Conservation (phyloP, 2,888 invertebrate genomes). For the Drosophila melanosoma region DNA sequence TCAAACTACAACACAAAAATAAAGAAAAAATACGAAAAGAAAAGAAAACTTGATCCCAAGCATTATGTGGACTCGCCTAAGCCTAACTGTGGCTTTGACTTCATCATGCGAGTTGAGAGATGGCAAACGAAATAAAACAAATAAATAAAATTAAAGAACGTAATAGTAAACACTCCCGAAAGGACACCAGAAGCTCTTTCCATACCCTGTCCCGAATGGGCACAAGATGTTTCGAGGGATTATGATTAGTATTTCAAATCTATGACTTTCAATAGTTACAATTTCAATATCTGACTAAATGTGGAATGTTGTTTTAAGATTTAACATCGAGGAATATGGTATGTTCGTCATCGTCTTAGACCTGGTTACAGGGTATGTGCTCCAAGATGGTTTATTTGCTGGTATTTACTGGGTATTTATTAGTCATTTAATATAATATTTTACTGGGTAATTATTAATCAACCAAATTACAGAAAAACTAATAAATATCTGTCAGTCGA, state of each 20-base stretch:
- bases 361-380: background rate
- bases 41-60: conserved; percentile 27
- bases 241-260: background rate
- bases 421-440: background rate
- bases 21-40: background rate
- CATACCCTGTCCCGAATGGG: conserved; percentile 10
- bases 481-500: background rate
- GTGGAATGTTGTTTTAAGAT: too few species aligned
- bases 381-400: background rate
- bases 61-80: conserved; percentile 36
- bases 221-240: background rate
- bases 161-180: conserved; percentile 38
- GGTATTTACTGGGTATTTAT: background rate
- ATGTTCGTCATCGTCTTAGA: too few species aligned
- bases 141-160: conserved; percentile 58
- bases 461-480: background rate
- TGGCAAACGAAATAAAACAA: conserved; percentile 30
- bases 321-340: background rate
- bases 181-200: conserved; percentile 5
- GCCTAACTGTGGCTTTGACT: conserved; percentile 37
- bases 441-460: background rate
- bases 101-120: conserved; percentile 16
- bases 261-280: too few species aligned
- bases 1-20: conserved; percentile 19
- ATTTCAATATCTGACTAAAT: too few species aligned